Evolutionary conservation across 1,140 invertebrate species (phyloP).

Genomic region (Pogonognathellus flavescens): DNA sequence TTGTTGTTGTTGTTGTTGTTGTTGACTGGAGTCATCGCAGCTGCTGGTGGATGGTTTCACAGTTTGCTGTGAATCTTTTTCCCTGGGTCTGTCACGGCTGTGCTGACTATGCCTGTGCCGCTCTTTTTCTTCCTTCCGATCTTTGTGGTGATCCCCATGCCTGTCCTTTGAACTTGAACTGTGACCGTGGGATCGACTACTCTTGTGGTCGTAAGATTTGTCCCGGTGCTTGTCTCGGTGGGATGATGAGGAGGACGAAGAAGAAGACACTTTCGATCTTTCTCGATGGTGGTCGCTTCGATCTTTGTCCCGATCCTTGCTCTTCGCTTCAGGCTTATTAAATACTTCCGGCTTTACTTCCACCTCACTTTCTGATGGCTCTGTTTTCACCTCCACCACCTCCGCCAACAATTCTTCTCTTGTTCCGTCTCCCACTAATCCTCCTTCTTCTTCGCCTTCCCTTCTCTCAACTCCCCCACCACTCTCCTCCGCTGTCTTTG

Average conservation of each 20-base stretch:
- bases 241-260: slow-evolving; percentile 1
- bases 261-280: not conserved
- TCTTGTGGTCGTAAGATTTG: not conserved
- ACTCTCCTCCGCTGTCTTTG: not conserved
- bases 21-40: not conserved
- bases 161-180: slow-evolving; percentile 28
- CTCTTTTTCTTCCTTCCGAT: slow-evolving; percentile 4
- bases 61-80: not conserved
- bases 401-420: too few relatives aligned
- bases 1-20: not conserved
- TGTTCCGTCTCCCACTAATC: not conserved
- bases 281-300: not conserved
- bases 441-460: not conserved
- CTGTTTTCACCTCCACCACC: not conserved
- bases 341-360: slow-evolving; percentile 42
- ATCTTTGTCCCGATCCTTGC: slow-evolving; percentile 1
- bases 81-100: slow-evolving; percentile 31
- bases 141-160: not conserved
- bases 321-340: not conserved
- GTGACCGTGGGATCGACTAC: too few relatives aligned
- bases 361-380: not conserved
- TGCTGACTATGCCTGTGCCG: slow-evolving; percentile 39
- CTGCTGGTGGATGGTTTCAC: not conserved
- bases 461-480: too few relatives aligned
- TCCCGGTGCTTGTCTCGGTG: slow-evolving; percentile 19